phyloP scores from a whole-genome alignment of 2,888 invertebrate species.

The Choreutis nemorana region DNA sequence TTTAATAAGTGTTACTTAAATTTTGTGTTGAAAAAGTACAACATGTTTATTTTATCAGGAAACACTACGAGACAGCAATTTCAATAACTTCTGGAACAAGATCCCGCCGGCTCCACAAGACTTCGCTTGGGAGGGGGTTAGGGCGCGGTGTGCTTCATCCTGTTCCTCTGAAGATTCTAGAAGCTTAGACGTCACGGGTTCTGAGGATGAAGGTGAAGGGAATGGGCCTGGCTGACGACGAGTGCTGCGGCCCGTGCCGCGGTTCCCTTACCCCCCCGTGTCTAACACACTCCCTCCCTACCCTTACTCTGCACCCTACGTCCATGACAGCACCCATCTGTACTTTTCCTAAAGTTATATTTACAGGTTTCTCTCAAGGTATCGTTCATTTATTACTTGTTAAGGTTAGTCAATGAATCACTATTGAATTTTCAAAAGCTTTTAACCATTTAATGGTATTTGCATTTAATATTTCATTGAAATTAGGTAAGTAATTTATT shows the following conservation, averaged over 20 bases:
- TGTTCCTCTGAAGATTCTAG: constrained; percentile 58
- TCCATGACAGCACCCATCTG: constrained; percentile 32
- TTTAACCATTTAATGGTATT: no score
- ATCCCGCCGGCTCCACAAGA: constrained; percentile 36
- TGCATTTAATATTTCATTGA: no score
- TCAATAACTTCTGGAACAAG: constrained; percentile 58
- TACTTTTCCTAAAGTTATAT: constrained; percentile 42
- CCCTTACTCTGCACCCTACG: constrained; percentile 23
- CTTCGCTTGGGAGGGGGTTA: constrained; percentile 39
- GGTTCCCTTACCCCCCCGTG: constrained; percentile 41
- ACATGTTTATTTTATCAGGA: constrained; percentile 25
- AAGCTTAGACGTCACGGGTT: constrained; percentile 60
- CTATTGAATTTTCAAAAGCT: no score
- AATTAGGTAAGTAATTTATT: no score
- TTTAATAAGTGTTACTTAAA: no score
- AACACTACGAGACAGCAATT: constrained; percentile 41
- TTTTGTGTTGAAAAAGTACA: no score
- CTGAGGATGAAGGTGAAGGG: constrained; percentile 54
- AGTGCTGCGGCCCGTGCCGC: constrained; percentile 62
- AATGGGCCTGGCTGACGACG: constrained; percentile 47
- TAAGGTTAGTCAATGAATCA: no score
- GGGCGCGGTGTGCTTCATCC: constrained; percentile 37
- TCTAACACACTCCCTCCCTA: constrained; percentile 31
- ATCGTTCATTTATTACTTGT: no score
- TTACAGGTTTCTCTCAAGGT: neutral